Conservation (phyloP, 2,888 invertebrate species). For the Sesamia inferens region DNA sequence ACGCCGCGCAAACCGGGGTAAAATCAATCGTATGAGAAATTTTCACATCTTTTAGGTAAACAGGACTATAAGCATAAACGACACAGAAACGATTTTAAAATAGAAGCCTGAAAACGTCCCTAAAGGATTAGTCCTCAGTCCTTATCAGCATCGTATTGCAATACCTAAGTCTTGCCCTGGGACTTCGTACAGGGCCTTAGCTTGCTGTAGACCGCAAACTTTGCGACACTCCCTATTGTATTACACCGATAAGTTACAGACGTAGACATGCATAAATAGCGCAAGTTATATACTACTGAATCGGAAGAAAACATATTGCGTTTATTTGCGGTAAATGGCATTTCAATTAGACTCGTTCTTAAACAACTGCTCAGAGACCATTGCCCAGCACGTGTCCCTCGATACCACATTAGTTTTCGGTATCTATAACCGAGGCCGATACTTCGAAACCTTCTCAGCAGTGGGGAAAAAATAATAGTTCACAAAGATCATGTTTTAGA, state of each 20-base stretch:
- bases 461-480: not conserved
- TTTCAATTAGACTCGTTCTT: not conserved
- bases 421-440: too few relatives aligned
- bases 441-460: not conserved
- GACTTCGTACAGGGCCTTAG: conserved; percentile 23
- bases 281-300: not conserved
- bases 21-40: not conserved
- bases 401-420: too few relatives aligned
- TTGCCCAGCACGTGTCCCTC: not conserved
- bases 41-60: not conserved
- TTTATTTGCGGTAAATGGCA: not conserved
- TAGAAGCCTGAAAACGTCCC: conserved; percentile 36
- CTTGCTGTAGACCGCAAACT: conserved; percentile 49
- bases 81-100: not conserved
- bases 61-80: not conserved
- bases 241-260: conserved; percentile 28
- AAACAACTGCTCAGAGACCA: not conserved
- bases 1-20: too few relatives aligned
- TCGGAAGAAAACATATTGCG: too few relatives aligned
- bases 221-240: conserved; percentile 40
- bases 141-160: conserved; percentile 37
- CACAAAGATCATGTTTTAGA: not conserved
- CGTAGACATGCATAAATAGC: conserved; percentile 2
- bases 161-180: conserved; percentile 18
- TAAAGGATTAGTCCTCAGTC: conserved; percentile 34